Base-by-base conservation (phyloP, 2,113 vertebrate species). In the Daphoenositta chrysoptera region DNA sequence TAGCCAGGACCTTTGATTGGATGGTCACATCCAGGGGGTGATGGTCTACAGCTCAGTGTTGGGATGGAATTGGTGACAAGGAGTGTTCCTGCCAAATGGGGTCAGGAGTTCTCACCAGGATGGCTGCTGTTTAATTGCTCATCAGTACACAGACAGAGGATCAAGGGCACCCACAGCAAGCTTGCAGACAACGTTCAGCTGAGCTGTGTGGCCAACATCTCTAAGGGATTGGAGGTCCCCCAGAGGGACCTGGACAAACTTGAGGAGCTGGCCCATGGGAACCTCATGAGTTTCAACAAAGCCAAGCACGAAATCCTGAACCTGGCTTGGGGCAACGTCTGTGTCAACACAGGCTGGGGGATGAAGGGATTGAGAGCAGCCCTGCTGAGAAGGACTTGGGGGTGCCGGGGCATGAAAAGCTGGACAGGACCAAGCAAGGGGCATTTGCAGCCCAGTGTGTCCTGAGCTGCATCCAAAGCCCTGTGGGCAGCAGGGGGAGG, bases 311-410 rank as follows among this genome's bases (percentile, higher is more conserved):
- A 51, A 61, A 8, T 17, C 21, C 39, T 63, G 33, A 16, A 26
- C 16, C 37, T 37, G 56, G 47, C 10, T 37, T 61, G 16, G 16
- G 24, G 26, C 3, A 26, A 35, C 8, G 7, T 5, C 3, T 10
- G 39, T 44, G 47, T 31, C 15, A 51, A 9, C 27, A 53, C 1
- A 16, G 39, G 10, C 37, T 44, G 33, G 9, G 26, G 13, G 4
- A 53, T 72, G 4, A 72, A 45, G 14, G 54, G 33, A 33, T 22
- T 11, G 11, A 33, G 23, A 54, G 33, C 22, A 63, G 57, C 13
- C 0, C 0, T 13, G 44, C 0, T 26, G 2, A 35, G 45, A 35
- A 30, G 20, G 9, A 8, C 15, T 42, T 35, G 17, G 31, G 18
- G 22, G 18, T 33, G 68, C 39, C 63, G 27, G 17, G 33, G 39